Base-by-base conservation (phyloP, 2,888 invertebrate genomes). In the Drosophila ustulata region DNA sequence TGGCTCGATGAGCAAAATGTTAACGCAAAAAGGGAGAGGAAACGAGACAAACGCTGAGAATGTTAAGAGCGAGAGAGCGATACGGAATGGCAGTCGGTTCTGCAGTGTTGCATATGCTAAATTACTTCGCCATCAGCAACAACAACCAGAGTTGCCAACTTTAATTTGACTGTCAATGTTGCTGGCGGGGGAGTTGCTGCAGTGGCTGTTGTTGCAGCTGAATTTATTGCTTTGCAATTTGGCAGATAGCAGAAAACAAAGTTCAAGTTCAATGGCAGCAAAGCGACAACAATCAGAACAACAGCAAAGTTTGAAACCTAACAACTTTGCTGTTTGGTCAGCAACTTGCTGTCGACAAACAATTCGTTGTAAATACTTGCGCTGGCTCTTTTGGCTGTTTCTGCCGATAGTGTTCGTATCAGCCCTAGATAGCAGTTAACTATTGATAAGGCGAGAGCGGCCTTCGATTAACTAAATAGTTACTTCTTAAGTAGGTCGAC, bases 251-350 rank as follows among this genome's bases (percentile, higher is more conserved):
- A 49, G 34, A 61, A 41, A 63, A 49, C 71, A 77, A 79, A 80
- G 80, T 85, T 90, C 89, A 90, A 90, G 90, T 90, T 90, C 90
- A 90, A 90, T 88, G 90, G 82, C 89, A 82, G 63, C 52, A 50
- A 5, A 39, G 45, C 41, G 49, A 47, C 32, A 63, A 43, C 67
- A 67, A 59, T 64, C 41, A 30, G 51, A 59, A 47, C 57, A 57
- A 13, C 32, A 25, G 9, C 49, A 41, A 23, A 30, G 8, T 8
- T 52, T 26, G 13, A 13, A 32, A 52, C 7, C 18, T 34, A 11
- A 28, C 34, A 47, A 43, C 53, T 4, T 55, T 51, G 4, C 23
- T 46, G 25, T 53, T 61, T 55, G 51, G 57, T 49, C 61, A 67
- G 55, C 47, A 52, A 52, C 7, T 39, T 62, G 52, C 28, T 11